Conservation (phyloP, 2,113 vertebrate species). For the Erinaceus europaeus region DNA sequence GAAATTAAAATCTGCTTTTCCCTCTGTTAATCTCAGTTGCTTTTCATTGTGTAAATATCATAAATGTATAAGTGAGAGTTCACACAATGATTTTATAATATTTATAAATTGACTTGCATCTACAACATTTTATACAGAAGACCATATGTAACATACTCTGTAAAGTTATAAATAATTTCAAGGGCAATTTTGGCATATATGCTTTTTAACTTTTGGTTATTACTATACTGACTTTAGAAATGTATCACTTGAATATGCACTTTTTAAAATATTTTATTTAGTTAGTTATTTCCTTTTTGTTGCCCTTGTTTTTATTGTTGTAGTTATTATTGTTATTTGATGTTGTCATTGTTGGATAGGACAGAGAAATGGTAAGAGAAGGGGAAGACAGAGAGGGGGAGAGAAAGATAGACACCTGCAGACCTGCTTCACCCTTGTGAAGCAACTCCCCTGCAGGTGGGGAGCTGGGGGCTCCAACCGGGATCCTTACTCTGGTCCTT, state of each 20-base stretch:
- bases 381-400: no score
- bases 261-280: no score
- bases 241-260: neutral
- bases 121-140: neutral
- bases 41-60: slow-evolving; percentile 17
- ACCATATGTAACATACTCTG: neutral
- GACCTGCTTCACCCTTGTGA: no score
- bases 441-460: no score
- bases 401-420: no score
- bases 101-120: neutral
- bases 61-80: neutral
- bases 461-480: no score
- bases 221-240: neutral
- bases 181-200: neutral
- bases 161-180: neutral
- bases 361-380: no score
- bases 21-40: neutral
- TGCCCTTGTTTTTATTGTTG: no score
- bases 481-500: no score
- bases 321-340: no score
- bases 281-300: no score
- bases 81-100: neutral
- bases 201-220: slow-evolving; percentile 36
- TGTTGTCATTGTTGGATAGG: no score
- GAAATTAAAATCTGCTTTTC: neutral